Evolutionary conservation across 2,888 invertebrate species (phyloP), one percentile per base, ranked within the genome.

Genomic region (Oscheius myriophilus): DNA sequence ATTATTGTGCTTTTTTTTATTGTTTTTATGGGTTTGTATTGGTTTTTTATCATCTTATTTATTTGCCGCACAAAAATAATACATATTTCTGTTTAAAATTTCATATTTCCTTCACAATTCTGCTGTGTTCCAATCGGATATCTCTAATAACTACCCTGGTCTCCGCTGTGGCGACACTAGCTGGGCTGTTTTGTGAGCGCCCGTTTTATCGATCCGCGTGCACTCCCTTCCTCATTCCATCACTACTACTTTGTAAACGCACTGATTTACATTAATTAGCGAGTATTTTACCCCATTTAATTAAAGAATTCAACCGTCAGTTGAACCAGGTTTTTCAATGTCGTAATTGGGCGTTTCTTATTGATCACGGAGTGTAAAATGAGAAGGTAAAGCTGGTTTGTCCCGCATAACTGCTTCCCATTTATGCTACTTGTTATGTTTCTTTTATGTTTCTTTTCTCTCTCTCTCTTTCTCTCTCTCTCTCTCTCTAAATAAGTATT

Each of bases 131-230:
- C 2, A 3, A 46, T 6, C 49, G 49, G 3, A 46, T 11, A 11
- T 18, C 49, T 46, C 18, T 18, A 46, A 46, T 46, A 46, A 46
- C 49, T 33, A 33, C 33, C 33, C 33, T 9, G 33, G 4, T 33
- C 33, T 33, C 4, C 33, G 33, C 9, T 33, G 33, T n/a, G 33
- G 33, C 33, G 33, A 33, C 33, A 33, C 33, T 33, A 33, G 33
- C 33, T 33, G 33, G 33, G 33, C 46, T 61, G 63, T 63, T 63
- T 54, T 63, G 63, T 51, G 63, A 49, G 61, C 46, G 39, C 54
- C 61, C 61, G 61, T 61, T 61, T 61, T 61, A 61, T 61, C 61
- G 61, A 61, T 61, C 61, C 49, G 46, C 45, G 46, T 61, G 61
- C 61, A 61, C 61, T 61, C 61, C 25, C 61, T 26, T 61, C 25